A percentile compares a stretch with the other conserved stretches of the same genome.
These are phyloP conservation scores for Hormaphis cornu DNA, from an alignment of 1,140 invertebrate genomes.

Conservation along the genomic window DNA sequence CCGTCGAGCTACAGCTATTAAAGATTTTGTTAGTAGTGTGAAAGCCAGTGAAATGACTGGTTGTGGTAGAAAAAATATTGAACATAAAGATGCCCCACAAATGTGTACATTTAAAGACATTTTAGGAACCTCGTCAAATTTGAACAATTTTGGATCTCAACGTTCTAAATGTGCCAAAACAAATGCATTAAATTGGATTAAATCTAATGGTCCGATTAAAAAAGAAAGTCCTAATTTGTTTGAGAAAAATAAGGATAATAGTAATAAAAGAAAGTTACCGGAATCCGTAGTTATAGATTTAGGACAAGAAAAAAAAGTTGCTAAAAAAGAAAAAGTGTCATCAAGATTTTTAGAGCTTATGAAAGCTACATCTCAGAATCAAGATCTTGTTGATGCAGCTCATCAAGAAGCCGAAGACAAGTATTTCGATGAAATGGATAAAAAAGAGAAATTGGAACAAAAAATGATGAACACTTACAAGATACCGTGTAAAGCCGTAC, in stretches of 20 bases:
- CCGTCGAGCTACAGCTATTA: not conserved
- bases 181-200: slow-evolving; percentile 58
- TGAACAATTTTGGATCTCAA: not conserved
- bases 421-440: slow-evolving; percentile 80
- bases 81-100: not conserved
- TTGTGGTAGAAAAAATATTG: not conserved
- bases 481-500: slow-evolving; percentile 74
- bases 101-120: slow-evolving; percentile 26
- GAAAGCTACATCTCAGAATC: slow-evolving; percentile 66
- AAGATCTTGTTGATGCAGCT: slow-evolving; percentile 59
- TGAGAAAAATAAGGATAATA: slow-evolving; percentile 6
- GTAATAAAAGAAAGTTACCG: slow-evolving; percentile 35
- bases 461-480: slow-evolving; percentile 82
- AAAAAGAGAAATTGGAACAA: slow-evolving; percentile 83
- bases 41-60: slow-evolving; percentile 6
- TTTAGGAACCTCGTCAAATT: not conserved
- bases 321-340: slow-evolving; percentile 31
- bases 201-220: slow-evolving; percentile 54
- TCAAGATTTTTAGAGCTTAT: slow-evolving; percentile 63
- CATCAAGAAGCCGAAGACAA: slow-evolving; percentile 68
- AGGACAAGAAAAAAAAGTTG: slow-evolving; percentile 18
- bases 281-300: slow-evolving; percentile 15
- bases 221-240: slow-evolving; percentile 58
- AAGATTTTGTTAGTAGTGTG: not conserved
- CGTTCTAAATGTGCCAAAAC: not conserved